Base-by-base conservation (phyloP, 2,113 vertebrate genomes). In the Atherinomorus stipes region DNA sequence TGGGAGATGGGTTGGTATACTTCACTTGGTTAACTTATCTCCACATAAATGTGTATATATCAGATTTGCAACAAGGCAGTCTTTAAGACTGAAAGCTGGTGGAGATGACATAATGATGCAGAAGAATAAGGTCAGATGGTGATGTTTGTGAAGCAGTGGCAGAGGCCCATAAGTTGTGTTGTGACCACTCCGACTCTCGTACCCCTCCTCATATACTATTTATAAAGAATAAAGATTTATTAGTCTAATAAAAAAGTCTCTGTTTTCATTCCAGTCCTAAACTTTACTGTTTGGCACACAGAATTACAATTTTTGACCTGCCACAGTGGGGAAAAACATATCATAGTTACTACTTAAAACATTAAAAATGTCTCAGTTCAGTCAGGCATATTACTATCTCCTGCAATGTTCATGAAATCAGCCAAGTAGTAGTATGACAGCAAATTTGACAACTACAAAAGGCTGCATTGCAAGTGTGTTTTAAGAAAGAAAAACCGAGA, bases 201-300 rank as follows among this genome's bases (percentile, higher is more conserved):
- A 62, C 68, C 52, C 72, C 60, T 87, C 74, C 76, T 86, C 74
- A 66, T 75, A 80, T 56, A 62, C 80, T 81, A 80, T 91, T 93
- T 93, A 92, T 88, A 88, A 92, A 90, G 34, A 93, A 94, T 93
- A 90, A 90, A 93, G 45, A 73, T 66, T 12, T 83, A 83, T 88
- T 62, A 83, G 69, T 80, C 73, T 78, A 56, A 71, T 38, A 38
- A 23, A 66, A n/a, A 21, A 25, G 18, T 70, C 18, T 60, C 13
- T n/a, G 54, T 84, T 74, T n/a, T 65, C 22, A 19, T 47, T 47
- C 18, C 6, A 11, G 22, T 50, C 52, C 16, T 21, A 19, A 21
- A 19, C 15, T 50, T 53, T 15, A 9, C 52, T 40, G n/a, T 42
- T 10, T 13, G 10, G 11, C 28, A 28, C 22, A 44, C 44, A 28